Evolutionary conservation across 1,140 invertebrate genomes (phyloP).

Genomic region (Hypothenemus hampei): DNA sequence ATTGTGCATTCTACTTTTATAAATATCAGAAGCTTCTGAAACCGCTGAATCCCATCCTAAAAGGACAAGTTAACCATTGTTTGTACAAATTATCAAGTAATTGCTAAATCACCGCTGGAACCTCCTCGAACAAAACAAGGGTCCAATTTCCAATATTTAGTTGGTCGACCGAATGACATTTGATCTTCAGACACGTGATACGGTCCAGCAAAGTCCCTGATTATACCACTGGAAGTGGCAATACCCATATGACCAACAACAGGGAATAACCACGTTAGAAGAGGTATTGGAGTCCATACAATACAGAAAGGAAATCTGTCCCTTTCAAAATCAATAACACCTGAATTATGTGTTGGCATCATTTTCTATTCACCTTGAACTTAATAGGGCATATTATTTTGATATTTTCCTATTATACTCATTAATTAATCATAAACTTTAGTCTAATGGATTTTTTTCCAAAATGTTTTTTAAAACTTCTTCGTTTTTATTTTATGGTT

Average conservation of each 20-base stretch:
- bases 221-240: conserved; percentile 84
- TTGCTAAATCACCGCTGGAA: conserved; percentile 25
- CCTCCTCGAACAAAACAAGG: conserved; percentile 68
- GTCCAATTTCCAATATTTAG: conserved; percentile 81
- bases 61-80: conserved; percentile 11
- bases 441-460: no score
- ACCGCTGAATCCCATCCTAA: conserved; percentile 83
- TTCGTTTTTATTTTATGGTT: no score
- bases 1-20: conserved; percentile 92
- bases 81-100: background rate
- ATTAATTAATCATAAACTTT: no score
- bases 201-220: conserved; percentile 96
- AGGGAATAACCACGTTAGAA: conserved; percentile 92
- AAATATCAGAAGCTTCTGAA: conserved; percentile 87
- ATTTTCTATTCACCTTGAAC: background rate
- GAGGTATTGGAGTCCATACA: conserved; percentile 94
- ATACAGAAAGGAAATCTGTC: conserved; percentile 86
- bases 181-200: conserved; percentile 95
- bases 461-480: no score
- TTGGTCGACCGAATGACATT: conserved; percentile 97
- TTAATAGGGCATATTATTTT: no score
- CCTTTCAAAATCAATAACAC: conserved; percentile 56
- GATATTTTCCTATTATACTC: no score
- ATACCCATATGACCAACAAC: conserved; percentile 99
- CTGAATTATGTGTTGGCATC: background rate